These are phyloP conservation scores for Coptotermes formosanus DNA, from an alignment of 1,140 invertebrate genomes.

Conservation along the genomic window DNA sequence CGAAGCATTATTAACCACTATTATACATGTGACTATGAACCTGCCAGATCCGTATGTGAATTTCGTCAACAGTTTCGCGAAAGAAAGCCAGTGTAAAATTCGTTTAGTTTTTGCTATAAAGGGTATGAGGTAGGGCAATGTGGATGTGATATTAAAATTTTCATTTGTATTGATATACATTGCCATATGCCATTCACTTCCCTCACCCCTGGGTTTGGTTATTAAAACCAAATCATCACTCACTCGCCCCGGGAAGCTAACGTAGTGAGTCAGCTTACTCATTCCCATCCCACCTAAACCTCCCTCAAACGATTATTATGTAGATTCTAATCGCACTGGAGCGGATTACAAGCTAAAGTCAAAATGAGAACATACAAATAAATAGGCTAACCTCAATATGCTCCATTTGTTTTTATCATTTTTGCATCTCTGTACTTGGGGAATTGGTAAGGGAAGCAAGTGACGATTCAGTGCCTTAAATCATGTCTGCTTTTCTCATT, in stretches of 20 bases:
- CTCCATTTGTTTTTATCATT: conserved; percentile 31
- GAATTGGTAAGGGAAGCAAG: not conserved
- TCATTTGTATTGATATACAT: not conserved
- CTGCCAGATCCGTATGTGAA: too few species aligned
- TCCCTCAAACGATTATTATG: conserved; percentile 29
- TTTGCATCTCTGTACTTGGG: not conserved
- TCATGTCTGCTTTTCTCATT: not conserved
- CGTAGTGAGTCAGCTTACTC: conserved; percentile 19
- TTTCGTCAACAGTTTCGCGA: too few species aligned
- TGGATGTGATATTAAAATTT: too few species aligned
- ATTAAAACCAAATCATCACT: conserved; percentile 28
- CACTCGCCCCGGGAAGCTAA: conserved; percentile 19
- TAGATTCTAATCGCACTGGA: conserved; percentile 21
- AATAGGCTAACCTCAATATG: conserved; percentile 34
- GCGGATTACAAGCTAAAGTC: conserved; percentile 24
- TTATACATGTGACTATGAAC: too few species aligned
- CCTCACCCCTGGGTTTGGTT: not conserved
- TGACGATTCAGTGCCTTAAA: not conserved
- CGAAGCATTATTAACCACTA: too few species aligned
- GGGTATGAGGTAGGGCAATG: too few species aligned
- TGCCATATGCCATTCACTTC: not conserved
- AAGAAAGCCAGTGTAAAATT: too few species aligned
- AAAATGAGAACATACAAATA: conserved; percentile 28
- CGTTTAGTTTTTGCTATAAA: too few species aligned
- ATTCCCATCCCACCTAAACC: not conserved